These are phyloP conservation scores for Pachyuromys duprasi DNA, from an alignment of 2,797 vertebrate genomes.

Conservation along the genomic window DNA sequence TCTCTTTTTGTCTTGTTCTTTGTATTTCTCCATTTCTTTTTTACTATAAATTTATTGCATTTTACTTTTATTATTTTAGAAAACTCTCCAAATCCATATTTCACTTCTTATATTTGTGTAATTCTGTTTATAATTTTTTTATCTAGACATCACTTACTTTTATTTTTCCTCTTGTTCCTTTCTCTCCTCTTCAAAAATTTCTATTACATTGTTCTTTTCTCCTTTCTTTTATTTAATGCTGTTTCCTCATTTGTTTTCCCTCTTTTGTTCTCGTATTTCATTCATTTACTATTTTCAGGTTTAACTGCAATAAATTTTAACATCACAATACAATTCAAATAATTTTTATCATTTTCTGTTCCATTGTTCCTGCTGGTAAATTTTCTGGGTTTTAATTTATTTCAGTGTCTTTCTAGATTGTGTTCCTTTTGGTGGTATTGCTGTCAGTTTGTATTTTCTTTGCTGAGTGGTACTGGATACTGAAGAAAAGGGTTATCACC, in stretches of 20 bases:
- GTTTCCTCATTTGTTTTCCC: neutral
- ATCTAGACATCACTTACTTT: neutral
- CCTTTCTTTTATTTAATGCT: neutral
- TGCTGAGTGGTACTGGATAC: no score
- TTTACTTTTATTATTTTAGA: neutral
- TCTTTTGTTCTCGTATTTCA: neutral
- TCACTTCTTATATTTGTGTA: neutral
- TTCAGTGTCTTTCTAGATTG: no score
- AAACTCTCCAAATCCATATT: no score
- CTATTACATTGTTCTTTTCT: neutral
- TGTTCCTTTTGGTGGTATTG: neutral
- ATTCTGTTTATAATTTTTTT: neutral
- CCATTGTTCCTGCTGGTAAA: neutral
- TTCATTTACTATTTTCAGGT: neutral
- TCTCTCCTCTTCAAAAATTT: neutral
- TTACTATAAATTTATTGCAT: no score
- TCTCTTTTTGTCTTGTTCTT: no score
- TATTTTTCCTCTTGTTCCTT: neutral
- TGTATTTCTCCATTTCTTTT: no score
- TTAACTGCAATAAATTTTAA: neutral
- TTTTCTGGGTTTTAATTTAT: neutral
- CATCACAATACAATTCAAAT: no score
- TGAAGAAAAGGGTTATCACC: no score
- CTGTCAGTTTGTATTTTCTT: no score
- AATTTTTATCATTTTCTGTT: neutral